These are phyloP conservation scores for Pedionomus torquatus DNA, from an alignment of 2,113 vertebrate species.

Conservation along the genomic window DNA sequence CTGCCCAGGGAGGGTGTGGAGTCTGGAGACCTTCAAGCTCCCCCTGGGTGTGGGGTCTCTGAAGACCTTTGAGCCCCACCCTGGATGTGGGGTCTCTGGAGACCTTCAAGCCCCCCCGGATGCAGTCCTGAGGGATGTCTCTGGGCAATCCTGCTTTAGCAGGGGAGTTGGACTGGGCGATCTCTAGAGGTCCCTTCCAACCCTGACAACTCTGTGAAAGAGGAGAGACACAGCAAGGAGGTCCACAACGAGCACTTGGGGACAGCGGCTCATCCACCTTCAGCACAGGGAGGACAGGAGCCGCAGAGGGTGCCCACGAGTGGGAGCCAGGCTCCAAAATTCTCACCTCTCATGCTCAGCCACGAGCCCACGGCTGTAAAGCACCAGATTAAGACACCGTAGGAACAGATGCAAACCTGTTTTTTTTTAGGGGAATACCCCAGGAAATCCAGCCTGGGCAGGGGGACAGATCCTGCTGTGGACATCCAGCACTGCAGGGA, in stretches of 20 bases:
- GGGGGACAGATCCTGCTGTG: neutral
- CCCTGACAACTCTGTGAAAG: no score
- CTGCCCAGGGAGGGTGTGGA: no score
- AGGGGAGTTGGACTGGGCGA: no score
- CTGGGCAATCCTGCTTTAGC: no score
- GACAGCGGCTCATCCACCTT: neutral
- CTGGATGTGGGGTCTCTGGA: no score
- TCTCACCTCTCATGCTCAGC: rapidly evolving
- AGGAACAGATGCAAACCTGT: neutral
- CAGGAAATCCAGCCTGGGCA: neutral
- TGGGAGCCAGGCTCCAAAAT: neutral
- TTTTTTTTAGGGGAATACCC: rapidly evolving
- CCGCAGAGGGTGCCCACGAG: no score
- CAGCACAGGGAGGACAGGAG: rapidly evolving
- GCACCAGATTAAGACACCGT: rapidly evolving
- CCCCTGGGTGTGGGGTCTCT: no score
- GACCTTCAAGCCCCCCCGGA: no score
- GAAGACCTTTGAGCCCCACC: no score
- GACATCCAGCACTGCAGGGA: neutral
- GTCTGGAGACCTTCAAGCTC: no score
- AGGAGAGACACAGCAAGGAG: rapidly evolving
- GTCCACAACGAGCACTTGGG: rapidly evolving
- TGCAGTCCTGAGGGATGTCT: no score
- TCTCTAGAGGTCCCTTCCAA: no score
- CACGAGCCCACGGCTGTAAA: rapidly evolving